Evolutionary conservation across 1,140 invertebrate genomes (phyloP), one percentile per base, ranked within the genome.

Genomic region (Platyscapa corneri): DNA sequence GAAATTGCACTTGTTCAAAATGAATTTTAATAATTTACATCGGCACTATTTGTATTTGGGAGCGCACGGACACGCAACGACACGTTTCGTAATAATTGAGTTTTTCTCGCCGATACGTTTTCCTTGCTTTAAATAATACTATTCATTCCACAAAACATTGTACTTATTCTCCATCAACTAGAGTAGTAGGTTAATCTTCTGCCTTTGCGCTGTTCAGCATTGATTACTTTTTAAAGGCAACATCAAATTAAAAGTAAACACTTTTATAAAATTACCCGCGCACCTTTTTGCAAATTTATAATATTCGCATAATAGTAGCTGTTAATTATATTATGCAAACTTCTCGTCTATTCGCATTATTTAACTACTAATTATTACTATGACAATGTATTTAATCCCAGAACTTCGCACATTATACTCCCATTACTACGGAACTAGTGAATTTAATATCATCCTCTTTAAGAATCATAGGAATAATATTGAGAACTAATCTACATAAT

Each of bases 101-200:
- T 49, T 39, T 12, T 16, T 76, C 30, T 74, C 16, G 27, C 12
- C 30, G 12, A 67, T 67, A 34, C 32, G 34, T 34, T 34, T 65
- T 75, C 20, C 30, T 34, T 30, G 20, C 60, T 14, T 56, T 49
- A 53, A 76, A 75, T 56, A 60, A 83, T 76, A 53, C 37, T 74
- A 64, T 75, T 76, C 72, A 46, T 76, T 42, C 70, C 0, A 14
- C 20, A 65, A 83, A 75, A 64, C 49, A 76, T 65, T 27, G 27
- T 39, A 81, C 27, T 42, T 37, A 75, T 39, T 67, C 46, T 34
- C 42, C 60, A 77, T 67, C 42, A 72, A 84, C 16, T 72, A 30
- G 83, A 83, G 37, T 72, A 84, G 75, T 84, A 56, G 75, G 83
- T 79, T 84, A 84, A 84, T 84, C 83, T 78, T 77, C 74, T 56